These are phyloP conservation scores for Pristis pectinata DNA, from an alignment of 2,797 vertebrate species.

Conservation along the genomic window DNA sequence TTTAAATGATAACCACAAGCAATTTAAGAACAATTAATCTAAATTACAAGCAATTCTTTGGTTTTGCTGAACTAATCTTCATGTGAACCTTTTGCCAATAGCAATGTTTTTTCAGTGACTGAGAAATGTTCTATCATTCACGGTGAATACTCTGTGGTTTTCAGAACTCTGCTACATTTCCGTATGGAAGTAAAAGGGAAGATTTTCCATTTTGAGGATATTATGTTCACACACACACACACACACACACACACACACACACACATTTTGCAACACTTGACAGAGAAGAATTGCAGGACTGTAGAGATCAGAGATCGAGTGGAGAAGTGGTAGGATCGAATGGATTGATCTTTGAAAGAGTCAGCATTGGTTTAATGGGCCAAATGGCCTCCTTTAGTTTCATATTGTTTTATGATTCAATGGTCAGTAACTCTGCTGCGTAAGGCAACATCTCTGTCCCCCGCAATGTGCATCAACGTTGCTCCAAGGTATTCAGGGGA, in stretches of 20 bases:
- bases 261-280: no score
- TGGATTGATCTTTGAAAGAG: background rate
- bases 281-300: no score
- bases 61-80: conserved; percentile 17
- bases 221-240: no score
- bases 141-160: background rate
- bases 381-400: background rate
- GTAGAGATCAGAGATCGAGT: no score
- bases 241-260: no score
- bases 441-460: no score
- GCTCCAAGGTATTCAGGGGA: no score
- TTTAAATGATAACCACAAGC: conserved; percentile 23
- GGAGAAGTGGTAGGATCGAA: background rate
- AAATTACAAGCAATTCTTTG: conserved; percentile 13
- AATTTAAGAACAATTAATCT: conserved; percentile 22
- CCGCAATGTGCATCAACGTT: no score
- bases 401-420: background rate
- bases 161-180: background rate
- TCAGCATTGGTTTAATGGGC: background rate
- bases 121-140: background rate
- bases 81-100: background rate
- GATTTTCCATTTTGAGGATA: background rate
- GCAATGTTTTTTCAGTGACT: background rate
- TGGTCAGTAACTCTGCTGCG: no score
- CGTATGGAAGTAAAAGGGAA: background rate